Base-by-base conservation (phyloP, 2,888 invertebrate genomes). In the Tholera decimalis region DNA sequence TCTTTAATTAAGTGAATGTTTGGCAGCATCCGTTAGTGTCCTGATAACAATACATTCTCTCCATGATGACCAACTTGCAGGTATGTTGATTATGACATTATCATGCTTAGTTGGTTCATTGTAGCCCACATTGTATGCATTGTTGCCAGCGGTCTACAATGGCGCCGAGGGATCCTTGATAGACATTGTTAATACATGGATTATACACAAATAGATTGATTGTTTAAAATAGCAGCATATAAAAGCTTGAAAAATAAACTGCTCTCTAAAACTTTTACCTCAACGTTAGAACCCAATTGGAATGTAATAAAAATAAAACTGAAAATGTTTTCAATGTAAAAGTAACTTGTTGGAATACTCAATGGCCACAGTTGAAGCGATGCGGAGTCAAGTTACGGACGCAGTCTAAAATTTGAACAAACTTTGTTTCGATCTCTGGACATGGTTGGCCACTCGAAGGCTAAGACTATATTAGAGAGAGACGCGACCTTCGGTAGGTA, bases 341-440 rank as follows among this genome's bases (percentile, higher is more conserved):
- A 73, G 70, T 62, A 70, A 80, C 57, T 74, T 79, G 72, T 77
- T 82, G 79, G 56, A 74, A 75, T 79, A 80, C 64, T 79, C 73
- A 60, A 79, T 77, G 63, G 56, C 71, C 65, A 60, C 79, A 78
- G 78, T 73, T 72, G 60, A 61, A 63, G 63, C 79, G 60, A 71
- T 79, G 54, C 60, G 76, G 77, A 82, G 80, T 78, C 73, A 83
- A 86, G 86, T 87, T 85, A 85, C 85, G 83, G 85, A 78, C 75
- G 73, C 83, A 86, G 84, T 85, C 84, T 84, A 77, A 83, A 88
- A 87, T 89, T 88, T 86, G 83, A 87, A 82, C 86, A 88, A 91
- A 89, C 88, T 91, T 90, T 87, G 89, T 89, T 87, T 88, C 87
- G 89, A 85, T 84, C 82, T 84, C 82, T 73, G 84, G 85, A 87